phyloP scores from a whole-genome alignment of 1,140 invertebrate species.

The Periplaneta americana region DNA sequence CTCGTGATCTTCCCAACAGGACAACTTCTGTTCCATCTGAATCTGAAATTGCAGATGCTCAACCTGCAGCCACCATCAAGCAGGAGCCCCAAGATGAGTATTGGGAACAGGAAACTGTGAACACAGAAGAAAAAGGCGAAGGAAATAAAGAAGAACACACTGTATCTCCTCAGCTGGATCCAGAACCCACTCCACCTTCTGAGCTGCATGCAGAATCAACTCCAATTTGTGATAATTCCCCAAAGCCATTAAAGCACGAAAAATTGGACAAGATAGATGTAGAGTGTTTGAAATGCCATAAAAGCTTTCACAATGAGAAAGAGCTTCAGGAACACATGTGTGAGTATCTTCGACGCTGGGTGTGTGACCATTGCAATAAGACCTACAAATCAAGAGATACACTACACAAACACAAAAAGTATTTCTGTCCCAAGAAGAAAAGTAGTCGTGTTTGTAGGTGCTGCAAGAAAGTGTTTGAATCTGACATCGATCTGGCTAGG shows the following conservation, averaged over 20 bases:
- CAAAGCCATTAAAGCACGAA: background rate
- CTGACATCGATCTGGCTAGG: background rate
- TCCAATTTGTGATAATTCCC: background rate
- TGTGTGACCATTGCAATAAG: background rate
- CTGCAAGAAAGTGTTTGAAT: background rate
- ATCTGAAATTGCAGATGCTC: too few species aligned
- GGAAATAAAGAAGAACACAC: background rate
- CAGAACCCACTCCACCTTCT: background rate
- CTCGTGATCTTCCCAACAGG: too few species aligned
- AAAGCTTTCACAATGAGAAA: background rate
- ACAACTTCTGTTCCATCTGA: too few species aligned
- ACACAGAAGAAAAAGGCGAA: background rate
- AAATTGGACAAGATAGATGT: background rate
- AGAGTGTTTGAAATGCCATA: background rate
- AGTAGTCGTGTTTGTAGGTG: background rate
- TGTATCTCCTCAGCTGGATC: background rate
- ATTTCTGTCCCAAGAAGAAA: background rate
- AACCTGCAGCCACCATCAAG: background rate
- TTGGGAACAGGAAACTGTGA: background rate
- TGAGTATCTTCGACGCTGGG: background rate
- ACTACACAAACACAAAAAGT: background rate
- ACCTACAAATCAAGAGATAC: background rate
- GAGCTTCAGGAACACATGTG: background rate
- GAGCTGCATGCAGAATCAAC: background rate
- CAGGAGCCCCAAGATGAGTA: background rate